Conservation (phyloP, 2,797 vertebrate species). For the Lindbergichthys nudifrons region DNA sequence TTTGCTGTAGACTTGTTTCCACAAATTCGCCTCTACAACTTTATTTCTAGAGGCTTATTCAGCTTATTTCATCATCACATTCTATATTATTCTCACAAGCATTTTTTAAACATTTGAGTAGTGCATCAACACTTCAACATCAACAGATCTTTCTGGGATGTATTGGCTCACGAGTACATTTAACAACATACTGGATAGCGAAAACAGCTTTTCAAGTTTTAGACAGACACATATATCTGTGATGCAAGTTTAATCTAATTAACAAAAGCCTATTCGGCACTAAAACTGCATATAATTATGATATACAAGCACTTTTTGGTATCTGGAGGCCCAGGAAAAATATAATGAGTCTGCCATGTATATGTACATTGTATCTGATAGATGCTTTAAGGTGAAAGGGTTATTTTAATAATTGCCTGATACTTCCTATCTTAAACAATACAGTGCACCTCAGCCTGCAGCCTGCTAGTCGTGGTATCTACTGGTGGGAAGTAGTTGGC, state of each 20-base stretch:
- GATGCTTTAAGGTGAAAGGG: too few relatives aligned
- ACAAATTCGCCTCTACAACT: not conserved
- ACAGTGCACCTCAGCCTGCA: conserved; percentile 15
- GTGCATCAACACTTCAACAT: not conserved
- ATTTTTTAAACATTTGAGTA: not conserved
- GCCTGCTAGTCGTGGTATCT: conserved; percentile 26
- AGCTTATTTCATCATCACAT: too few relatives aligned
- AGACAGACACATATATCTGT: too few relatives aligned
- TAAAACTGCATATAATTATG: not conserved
- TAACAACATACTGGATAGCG: too few relatives aligned
- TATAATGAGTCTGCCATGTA: too few relatives aligned
- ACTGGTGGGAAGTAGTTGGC: conserved; percentile 53
- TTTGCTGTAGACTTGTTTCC: not conserved
- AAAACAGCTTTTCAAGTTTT: not conserved
- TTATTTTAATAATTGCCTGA: conserved; percentile 5
- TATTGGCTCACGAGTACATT: too few relatives aligned
- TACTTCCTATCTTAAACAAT: not conserved
- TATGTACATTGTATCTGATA: too few relatives aligned
- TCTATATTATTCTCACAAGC: not conserved
- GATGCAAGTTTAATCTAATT: not conserved
- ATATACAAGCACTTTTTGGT: not conserved
- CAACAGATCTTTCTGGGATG: not conserved
- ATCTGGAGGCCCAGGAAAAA: not conserved
- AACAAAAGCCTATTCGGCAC: not conserved
- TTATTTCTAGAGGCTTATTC: too few relatives aligned